Conservation (phyloP, 2,797 vertebrate genomes). For the Mus spretus region DNA sequence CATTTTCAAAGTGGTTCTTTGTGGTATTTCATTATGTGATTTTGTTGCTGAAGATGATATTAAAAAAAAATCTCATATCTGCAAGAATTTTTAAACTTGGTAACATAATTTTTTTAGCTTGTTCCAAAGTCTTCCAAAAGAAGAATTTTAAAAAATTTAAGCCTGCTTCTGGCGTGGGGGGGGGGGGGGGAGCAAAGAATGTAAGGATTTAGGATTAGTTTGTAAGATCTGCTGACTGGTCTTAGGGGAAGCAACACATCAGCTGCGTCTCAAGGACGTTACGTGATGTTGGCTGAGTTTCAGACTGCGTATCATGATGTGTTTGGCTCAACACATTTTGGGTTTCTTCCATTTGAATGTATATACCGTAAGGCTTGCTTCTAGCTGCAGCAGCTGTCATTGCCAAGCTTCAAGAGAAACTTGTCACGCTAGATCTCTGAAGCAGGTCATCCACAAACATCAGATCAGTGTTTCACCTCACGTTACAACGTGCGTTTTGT, state of each 20-base stretch:
- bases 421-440: conserved; percentile 43
- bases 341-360: conserved; percentile 55
- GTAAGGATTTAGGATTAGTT: conserved; percentile 36
- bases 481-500: not conserved
- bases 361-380: conserved; percentile 10
- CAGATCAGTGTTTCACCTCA: conserved; percentile 39
- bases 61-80: conserved; percentile 36
- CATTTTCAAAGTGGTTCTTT: conserved; percentile 51
- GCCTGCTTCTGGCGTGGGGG: conserved; percentile 20
- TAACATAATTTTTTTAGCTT: conserved; percentile 42
- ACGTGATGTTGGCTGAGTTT: not conserved
- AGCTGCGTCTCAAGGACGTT: conserved; percentile 18
- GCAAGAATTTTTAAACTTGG: conserved; percentile 34
- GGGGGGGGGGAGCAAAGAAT: not conserved
- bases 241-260: not conserved
- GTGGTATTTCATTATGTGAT: conserved; percentile 40
- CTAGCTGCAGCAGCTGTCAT: not conserved
- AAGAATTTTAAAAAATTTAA: conserved; percentile 63
- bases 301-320: conserved; percentile 17
- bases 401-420: conserved; percentile 14
- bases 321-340: conserved; percentile 51
- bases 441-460: conserved; percentile 24
- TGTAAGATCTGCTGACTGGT: conserved; percentile 39
- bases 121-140: conserved; percentile 53
- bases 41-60: conserved; percentile 61